Evolutionary conservation across 2,888 invertebrate species (phyloP).

Genomic region (Cybosia mesomella): DNA sequence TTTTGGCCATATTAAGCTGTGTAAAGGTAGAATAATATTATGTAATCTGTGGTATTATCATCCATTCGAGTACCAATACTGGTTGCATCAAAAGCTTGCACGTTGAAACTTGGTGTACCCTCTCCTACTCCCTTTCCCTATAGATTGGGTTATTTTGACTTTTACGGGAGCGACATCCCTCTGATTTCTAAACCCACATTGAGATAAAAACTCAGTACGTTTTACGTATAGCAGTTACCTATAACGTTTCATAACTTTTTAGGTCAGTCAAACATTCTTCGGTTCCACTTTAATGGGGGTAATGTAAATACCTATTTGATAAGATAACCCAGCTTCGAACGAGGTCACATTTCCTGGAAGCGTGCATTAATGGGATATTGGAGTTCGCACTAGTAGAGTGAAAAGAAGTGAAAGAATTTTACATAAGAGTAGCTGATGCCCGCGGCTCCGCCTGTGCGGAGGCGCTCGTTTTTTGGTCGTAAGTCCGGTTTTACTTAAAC

Average conservation of each 20-base stretch:
- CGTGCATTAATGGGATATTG: slow-evolving; percentile 17
- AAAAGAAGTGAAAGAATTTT: slow-evolving; percentile 1
- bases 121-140: background rate
- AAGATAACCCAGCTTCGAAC: slow-evolving; percentile 51
- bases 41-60: too few species aligned
- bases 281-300: background rate
- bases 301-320: slow-evolving; percentile 41
- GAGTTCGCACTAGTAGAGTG: background rate
- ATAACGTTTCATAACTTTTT: background rate
- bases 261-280: background rate
- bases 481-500: too few species aligned
- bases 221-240: background rate
- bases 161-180: background rate
- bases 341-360: slow-evolving; percentile 54
- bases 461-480: too few species aligned
- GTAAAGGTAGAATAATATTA: too few species aligned
- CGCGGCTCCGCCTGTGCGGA: too few species aligned
- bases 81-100: too few species aligned
- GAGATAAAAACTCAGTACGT: too few species aligned
- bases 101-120: too few species aligned
- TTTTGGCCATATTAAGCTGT: too few species aligned
- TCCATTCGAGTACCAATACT: too few species aligned
- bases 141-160: background rate
- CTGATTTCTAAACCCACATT: too few species aligned
- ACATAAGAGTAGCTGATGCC: too few species aligned